Evolutionary conservation across 2,888 invertebrate genomes (phyloP).

Genomic region (Caprella mutica): DNA sequence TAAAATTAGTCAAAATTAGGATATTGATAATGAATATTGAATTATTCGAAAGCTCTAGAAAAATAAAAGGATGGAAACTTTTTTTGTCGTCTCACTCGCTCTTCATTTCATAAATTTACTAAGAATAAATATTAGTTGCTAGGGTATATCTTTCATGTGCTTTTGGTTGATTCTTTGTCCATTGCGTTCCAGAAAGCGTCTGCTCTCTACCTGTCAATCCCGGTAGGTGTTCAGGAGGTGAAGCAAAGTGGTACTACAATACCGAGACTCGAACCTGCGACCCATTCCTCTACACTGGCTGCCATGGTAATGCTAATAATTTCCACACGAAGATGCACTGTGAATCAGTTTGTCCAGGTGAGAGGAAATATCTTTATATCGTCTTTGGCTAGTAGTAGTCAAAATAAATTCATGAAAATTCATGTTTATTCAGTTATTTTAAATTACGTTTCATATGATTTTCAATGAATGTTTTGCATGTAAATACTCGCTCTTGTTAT

Average conservation of each 20-base stretch:
- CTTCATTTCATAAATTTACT: too few species aligned
- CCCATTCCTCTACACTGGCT: conserved; percentile 41
- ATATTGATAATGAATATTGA: too few species aligned
- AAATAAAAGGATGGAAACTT: too few species aligned
- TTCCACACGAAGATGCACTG: conserved; percentile 37
- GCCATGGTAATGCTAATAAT: conserved; percentile 40
- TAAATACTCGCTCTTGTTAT: conserved; percentile 9
- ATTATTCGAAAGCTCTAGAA: too few species aligned
- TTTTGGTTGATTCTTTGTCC: too few species aligned
- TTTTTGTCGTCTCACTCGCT: too few species aligned
- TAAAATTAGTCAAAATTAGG: too few species aligned
- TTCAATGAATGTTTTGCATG: background rate
- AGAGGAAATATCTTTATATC: conserved; percentile 11
- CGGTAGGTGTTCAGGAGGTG: conserved; percentile 37
- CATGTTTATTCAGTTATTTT: background rate
- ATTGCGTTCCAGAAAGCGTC: conserved; percentile 23
- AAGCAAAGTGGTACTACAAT: conserved; percentile 40
- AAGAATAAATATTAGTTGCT: too few species aligned
- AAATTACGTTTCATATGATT: conserved; percentile 4
- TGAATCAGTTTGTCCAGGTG: conserved; percentile 36
- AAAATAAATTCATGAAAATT: background rate
- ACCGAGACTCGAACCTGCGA: conserved; percentile 39
- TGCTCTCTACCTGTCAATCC: conserved; percentile 35
- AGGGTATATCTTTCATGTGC: too few species aligned
- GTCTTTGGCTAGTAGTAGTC: background rate